Conservation (phyloP, 2,113 vertebrate genomes). For the Tragulus kanchil region DNA sequence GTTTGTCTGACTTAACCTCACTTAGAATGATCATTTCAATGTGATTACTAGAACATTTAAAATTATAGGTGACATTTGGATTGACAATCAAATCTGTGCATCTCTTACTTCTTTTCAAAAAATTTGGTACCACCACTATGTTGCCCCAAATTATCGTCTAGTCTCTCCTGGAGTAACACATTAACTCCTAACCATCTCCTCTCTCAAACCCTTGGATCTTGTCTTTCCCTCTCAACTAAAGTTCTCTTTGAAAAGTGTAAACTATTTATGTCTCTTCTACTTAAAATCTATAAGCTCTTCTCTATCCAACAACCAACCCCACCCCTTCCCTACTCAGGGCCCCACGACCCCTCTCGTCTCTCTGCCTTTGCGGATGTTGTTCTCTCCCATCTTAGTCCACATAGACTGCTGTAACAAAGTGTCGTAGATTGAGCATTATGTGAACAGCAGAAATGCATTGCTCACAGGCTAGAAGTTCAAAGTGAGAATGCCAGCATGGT, state of each 20-base stretch:
- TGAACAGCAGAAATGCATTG: not conserved
- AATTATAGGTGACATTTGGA: not conserved
- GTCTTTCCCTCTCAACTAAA: not conserved
- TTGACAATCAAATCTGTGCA: not conserved
- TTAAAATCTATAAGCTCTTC: too few relatives aligned
- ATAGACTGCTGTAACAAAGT: not conserved
- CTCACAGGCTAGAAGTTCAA: not conserved
- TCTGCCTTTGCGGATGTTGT: not conserved
- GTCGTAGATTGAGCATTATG: not conserved
- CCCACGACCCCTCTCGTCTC: not conserved
- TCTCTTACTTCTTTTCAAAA: not conserved
- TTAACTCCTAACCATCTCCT: not conserved
- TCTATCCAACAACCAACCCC: rapidly evolving
- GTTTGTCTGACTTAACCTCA: not conserved
- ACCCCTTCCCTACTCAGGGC: not conserved
- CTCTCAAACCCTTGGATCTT: rapidly evolving
- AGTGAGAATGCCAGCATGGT: not conserved
- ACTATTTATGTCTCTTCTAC: not conserved
- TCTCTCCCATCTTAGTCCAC: too few relatives aligned
- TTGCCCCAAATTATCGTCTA: not conserved
- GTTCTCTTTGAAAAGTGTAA: not conserved
- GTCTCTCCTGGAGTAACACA: not conserved
- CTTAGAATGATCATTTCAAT: not conserved
- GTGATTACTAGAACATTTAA: not conserved
- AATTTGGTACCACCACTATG: rapidly evolving